A percentile compares a stretch with the other conserved stretches of the same genome.
phyloP scores from a whole-genome alignment of 2,113 vertebrate genomes.

The Pholis gunnellus region DNA sequence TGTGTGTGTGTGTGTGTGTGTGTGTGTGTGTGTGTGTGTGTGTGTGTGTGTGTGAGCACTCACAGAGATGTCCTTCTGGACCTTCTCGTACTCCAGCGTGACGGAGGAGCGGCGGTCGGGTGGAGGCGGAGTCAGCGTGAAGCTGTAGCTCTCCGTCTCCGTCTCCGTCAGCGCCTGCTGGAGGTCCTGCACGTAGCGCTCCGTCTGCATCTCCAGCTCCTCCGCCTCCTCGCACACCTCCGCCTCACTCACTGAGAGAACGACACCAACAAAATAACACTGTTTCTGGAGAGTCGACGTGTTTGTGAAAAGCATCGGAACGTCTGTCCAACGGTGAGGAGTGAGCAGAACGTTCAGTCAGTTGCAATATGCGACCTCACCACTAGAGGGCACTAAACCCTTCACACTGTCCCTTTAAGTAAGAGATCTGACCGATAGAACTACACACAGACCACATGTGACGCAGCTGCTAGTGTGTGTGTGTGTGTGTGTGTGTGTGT shows the following conservation, averaged over 20 bases:
- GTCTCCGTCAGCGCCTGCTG: constrained; percentile 83
- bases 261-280: too few species aligned
- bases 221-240: constrained; percentile 87
- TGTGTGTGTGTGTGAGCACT: background rate
- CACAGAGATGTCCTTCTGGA: constrained; percentile 91
- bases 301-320: too few species aligned
- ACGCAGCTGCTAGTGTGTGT: background rate
- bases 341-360: too few species aligned
- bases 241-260: constrained; percentile 80
- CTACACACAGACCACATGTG: too few species aligned
- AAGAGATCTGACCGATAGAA: too few species aligned
- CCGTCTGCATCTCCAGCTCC: constrained; percentile 91
- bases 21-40: too few species aligned
- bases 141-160: constrained; percentile 82
- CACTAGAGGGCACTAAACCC: too few species aligned
- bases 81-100: constrained; percentile 90
- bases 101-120: constrained; percentile 50
- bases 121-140: constrained; percentile 80
- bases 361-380: too few species aligned
- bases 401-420: too few species aligned
- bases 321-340: too few species aligned
- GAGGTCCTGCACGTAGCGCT: constrained; percentile 89
- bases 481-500: background rate
- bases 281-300: too few species aligned
- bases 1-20: too few species aligned